A percentile compares a stretch with the other conserved stretches of the same genome.
phyloP scores from a whole-genome alignment of 2,888 invertebrate species.

The Platycheirus albimanus region DNA sequence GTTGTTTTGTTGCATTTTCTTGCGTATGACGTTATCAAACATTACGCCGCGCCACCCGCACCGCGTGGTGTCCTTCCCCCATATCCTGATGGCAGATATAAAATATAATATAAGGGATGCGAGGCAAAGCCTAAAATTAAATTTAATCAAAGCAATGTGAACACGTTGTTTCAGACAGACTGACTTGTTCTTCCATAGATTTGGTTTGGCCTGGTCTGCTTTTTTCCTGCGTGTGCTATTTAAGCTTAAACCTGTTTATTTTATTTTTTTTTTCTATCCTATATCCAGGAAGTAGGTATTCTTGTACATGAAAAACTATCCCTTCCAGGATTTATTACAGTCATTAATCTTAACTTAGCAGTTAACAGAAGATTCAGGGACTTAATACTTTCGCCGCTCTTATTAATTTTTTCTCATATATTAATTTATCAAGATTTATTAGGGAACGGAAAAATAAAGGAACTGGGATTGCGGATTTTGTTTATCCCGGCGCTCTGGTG shows the following conservation, averaged over 20 bases:
- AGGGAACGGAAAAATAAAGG: conserved; percentile 45
- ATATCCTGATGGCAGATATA: too few relatives aligned
- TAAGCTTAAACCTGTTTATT: conserved; percentile 36
- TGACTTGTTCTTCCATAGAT: conserved; percentile 36
- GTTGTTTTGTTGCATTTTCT: conserved; percentile 56
- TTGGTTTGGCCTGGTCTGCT: conserved; percentile 7
- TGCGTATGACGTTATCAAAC: conserved; percentile 24
- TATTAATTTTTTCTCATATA: conserved; percentile 73
- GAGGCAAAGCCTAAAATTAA: conserved; percentile 62
- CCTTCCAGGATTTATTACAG: conserved; percentile 81
- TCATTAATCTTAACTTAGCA: conserved; percentile 81
- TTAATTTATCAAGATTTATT: conserved; percentile 75
- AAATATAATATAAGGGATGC: conserved; percentile 37
- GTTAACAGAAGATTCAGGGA: conserved; percentile 71
- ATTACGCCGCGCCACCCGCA: neutral
- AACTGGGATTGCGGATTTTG: conserved; percentile 50
- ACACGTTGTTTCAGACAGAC: conserved; percentile 31
- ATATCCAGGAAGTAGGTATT: conserved; percentile 40
- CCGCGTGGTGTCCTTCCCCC: neutral
- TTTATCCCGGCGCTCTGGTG: conserved; percentile 4
- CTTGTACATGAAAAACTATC: conserved; percentile 64
- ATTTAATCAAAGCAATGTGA: conserved; percentile 73
- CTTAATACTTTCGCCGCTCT: conserved; percentile 74
- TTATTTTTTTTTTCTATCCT: conserved; percentile 1
- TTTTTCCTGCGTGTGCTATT: neutral